These are phyloP conservation scores for Tetragonula clypearis DNA, from an alignment of 1,140 invertebrate genomes.

Conservation along the genomic window DNA sequence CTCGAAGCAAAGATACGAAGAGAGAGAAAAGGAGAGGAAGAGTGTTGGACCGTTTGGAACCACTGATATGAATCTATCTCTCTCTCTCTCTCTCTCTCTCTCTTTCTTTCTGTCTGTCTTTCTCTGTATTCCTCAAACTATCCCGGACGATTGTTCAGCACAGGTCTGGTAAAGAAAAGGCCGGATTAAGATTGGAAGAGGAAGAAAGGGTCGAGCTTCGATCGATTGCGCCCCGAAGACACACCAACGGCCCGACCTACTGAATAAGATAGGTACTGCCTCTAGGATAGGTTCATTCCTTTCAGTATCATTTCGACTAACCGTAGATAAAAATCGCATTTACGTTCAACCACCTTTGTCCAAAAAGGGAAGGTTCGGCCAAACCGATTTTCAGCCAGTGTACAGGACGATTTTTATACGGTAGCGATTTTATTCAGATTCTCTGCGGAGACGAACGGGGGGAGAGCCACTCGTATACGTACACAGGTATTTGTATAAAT, in stretches of 20 bases:
- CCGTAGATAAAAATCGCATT: conserved; percentile 64
- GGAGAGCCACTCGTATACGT: neutral
- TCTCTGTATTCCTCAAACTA: conserved; percentile 31
- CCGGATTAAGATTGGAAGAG: conserved; percentile 33
- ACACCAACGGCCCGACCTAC: neutral
- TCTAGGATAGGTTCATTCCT: conserved; percentile 38
- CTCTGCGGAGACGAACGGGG: neutral
- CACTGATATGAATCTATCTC: conserved; percentile 44
- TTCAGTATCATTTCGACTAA: conserved; percentile 49
- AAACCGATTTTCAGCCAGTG: conserved; percentile 17
- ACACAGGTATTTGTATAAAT: no score
- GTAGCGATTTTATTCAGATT: conserved; percentile 27
- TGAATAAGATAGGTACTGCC: conserved; percentile 54
- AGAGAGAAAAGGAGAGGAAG: neutral
- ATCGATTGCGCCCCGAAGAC: conserved; percentile 48
- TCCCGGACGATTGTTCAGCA: conserved; percentile 38
- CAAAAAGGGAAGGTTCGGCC: conserved; percentile 5
- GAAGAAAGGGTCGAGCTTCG: conserved; percentile 23
- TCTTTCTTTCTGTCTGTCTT: neutral
- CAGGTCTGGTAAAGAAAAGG: conserved; percentile 45
- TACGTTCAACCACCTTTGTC: conserved; percentile 35
- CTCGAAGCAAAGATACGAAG: neutral
- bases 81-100: neutral
- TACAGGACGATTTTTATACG: neutral
- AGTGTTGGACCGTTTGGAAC: neutral